Evolutionary conservation across 2,888 invertebrate species (phyloP).

Genomic region (Acleris emargana): DNA sequence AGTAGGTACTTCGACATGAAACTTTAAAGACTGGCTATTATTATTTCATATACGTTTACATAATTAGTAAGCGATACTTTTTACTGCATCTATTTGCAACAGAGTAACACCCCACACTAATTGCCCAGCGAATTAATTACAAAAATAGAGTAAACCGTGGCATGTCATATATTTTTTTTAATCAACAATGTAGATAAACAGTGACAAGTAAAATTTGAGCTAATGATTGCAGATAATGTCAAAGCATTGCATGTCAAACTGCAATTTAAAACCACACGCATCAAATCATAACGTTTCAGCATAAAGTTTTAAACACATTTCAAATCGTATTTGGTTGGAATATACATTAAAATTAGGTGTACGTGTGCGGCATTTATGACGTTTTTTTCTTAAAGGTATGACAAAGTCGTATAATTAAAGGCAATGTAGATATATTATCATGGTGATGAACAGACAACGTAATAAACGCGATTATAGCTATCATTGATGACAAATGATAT

Average conservation of each 20-base stretch:
- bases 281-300: conserved; percentile 19
- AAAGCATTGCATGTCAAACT: conserved; percentile 61
- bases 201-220: conserved; percentile 53
- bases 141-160: not conserved
- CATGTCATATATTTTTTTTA: not conserved
- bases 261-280: conserved; percentile 48
- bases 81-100: not conserved
- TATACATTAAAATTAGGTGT: conserved; percentile 19
- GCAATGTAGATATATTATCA: conserved; percentile 62
- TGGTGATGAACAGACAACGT: conserved; percentile 52
- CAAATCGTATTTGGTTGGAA: not conserved
- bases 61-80: not conserved
- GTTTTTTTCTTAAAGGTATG: conserved; percentile 29
- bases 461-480: conserved; percentile 56
- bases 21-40: too few relatives aligned
- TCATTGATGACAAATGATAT: conserved; percentile 54
- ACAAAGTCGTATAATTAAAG: conserved; percentile 64
- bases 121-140: not conserved
- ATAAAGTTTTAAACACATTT: conserved; percentile 12
- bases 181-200: conserved; percentile 31
- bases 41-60: too few relatives aligned
- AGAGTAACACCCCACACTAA: not conserved
- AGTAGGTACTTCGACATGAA: too few relatives aligned
- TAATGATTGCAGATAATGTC: conserved; percentile 55
- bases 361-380: conserved; percentile 33